Base-by-base conservation (phyloP, 2,888 invertebrate species). In the Nezara viridula region DNA sequence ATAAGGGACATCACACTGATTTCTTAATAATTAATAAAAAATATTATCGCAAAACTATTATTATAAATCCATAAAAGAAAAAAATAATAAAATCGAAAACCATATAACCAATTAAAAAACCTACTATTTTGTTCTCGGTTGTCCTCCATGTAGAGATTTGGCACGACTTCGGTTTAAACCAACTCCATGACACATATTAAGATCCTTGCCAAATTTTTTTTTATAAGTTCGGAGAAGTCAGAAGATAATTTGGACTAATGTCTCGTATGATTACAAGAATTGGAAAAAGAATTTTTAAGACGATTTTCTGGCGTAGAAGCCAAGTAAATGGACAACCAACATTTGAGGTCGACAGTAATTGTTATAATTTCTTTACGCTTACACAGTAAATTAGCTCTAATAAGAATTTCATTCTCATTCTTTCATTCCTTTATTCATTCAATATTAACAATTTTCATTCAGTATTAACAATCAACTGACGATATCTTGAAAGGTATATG, bases 171-270 rank as follows among this genome's bases (percentile, higher is more conserved):
- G 55, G 24, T 55, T 9, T 5, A 21, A 77, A 77, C 21, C 77
- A 21, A 44, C 77, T 40, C 77, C 77, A 40, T 77, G 77, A 77
- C 77, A 44, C 77, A 44, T 40, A 21, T 60, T 60, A 44, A 24
- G 77, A 44, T 16, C 40, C 40, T 77, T 40, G 77, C 77, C 77
- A 77, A 77, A 5, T n/a, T 60, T 60, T 60, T 60, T 60, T 60
- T 60, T 60, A 2, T 27, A 60, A 60, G 27, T 60, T 60, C 60
- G 27, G 60, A 27, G 60, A 27, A 60, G 60, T 27, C 0, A 27
- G 27, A 16, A 16, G 27, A 60, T 60, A 60, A 60, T 60, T 60
- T 16, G 60, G 60, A 60, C 60, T 12, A 60, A 60, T 60, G 60
- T 1, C 60, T 60, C 12, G 0, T 60, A 27, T n/a, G 60, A 12